Evolutionary conservation across 1,140 invertebrate genomes (phyloP).

Genomic region (Cyclina sinensis): DNA sequence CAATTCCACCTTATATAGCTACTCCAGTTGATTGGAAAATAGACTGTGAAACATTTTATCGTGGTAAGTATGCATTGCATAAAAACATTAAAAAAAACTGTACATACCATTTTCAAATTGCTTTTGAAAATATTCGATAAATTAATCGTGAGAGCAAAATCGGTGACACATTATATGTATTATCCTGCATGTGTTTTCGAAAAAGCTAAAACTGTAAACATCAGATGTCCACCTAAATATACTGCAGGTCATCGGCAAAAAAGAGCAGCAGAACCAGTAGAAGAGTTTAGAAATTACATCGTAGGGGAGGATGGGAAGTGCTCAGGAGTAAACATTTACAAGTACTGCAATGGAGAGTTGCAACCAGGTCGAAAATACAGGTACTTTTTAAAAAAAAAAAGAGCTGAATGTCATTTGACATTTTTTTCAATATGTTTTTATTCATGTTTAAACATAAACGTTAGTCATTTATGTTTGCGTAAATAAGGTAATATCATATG

Average conservation of each 20-base stretch:
- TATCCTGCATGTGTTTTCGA: too few species aligned
- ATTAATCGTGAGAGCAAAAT: too few species aligned
- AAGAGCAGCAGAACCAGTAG: background rate
- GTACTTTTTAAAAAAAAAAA: background rate
- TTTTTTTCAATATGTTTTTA: background rate
- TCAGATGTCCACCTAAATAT: too few species aligned
- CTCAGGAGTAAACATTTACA: background rate
- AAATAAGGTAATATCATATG: too few species aligned
- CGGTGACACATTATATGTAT: too few species aligned
- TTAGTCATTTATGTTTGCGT: too few species aligned
- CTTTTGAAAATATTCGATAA: background rate
- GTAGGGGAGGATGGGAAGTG: conserved; percentile 4
- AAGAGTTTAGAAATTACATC: background rate
- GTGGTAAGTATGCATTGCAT: too few species aligned
- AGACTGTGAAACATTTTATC: too few species aligned
- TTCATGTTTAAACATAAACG: too few species aligned
- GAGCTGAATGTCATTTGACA: background rate
- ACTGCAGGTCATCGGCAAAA: background rate
- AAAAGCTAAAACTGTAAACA: too few species aligned
- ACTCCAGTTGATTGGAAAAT: background rate
- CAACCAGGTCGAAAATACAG: conserved; percentile 34
- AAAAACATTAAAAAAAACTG: too few species aligned
- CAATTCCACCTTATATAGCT: background rate
- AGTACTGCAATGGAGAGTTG: conserved; percentile 52
- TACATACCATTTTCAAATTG: background rate